Evolutionary conservation across 2,113 vertebrate genomes (phyloP).

Genomic region (Leptocoma aspasia): DNA sequence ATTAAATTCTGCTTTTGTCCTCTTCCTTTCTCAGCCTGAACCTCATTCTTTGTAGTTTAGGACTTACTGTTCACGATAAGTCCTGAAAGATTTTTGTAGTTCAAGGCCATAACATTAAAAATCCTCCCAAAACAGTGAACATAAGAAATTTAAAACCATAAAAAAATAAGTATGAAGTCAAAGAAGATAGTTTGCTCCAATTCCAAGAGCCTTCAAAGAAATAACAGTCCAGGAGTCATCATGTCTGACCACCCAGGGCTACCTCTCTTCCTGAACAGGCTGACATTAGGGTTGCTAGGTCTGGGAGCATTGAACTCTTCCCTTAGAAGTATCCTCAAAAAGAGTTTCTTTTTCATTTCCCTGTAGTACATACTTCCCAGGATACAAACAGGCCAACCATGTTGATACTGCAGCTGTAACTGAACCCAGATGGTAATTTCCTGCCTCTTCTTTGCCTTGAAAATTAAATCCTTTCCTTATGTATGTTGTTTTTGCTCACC

Average conservation of each 20-base stretch:
- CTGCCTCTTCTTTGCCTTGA: conserved; percentile 15
- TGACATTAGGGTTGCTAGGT: not conserved
- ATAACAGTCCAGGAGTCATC: not conserved
- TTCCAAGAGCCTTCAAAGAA: not conserved
- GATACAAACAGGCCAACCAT: not conserved
- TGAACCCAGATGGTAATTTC: conserved; percentile 44
- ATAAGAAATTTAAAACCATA: not conserved
- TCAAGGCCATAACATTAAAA: not conserved
- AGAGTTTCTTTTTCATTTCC: not conserved
- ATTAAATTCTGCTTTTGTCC: not conserved
- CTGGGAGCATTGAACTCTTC: not conserved
- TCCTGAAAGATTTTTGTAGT: not conserved
- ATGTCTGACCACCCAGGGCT: not conserved
- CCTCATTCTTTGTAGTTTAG: not conserved
- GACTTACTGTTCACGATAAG: not conserved
- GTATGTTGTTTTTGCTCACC: not conserved
- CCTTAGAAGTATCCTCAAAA: not conserved
- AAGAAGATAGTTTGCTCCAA: not conserved
- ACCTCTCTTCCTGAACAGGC: not conserved
- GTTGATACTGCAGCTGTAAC: conserved; percentile 32
- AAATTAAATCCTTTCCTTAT: conserved; percentile 34
- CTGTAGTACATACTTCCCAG: not conserved
- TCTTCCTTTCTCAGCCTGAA: not conserved
- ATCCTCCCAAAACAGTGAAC: not conserved
- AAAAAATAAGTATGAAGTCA: not conserved